Percentiles rank a stretch among this genome's conserved stretches.
Conservation (phyloP, 92 coral and sea anemone species). For the Anthopleura xanthogrammica region DNA sequence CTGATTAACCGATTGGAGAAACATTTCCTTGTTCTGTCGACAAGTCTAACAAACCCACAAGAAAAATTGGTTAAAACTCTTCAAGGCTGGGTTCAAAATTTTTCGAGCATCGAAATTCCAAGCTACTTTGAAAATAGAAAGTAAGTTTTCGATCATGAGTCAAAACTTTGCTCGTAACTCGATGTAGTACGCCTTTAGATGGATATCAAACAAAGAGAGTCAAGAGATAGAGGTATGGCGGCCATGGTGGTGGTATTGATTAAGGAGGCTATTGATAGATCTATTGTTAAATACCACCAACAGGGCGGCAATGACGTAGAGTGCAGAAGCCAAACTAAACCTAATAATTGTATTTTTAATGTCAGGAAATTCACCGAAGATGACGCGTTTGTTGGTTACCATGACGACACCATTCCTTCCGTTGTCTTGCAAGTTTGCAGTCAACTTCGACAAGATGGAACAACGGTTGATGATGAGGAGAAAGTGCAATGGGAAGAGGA, state of each 20-base stretch:
- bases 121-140: slow-evolving; percentile 39
- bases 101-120: slow-evolving; percentile 49
- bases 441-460: slow-evolving; percentile 37
- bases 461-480: slow-evolving; percentile 19
- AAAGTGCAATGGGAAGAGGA: slow-evolving; percentile 46
- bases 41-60: slow-evolving; percentile 62
- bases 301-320: no score
- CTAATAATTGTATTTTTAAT: not conserved
- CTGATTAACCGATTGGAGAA: slow-evolving; percentile 83
- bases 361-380: slow-evolving; percentile 62
- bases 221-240: no score
- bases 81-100: slow-evolving; percentile 54
- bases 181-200: not conserved
- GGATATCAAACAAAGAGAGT: no score
- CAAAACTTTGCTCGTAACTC: not conserved
- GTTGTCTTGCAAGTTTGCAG: slow-evolving; percentile 72
- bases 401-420: slow-evolving; percentile 68
- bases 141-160: not conserved
- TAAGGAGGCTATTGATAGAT: no score
- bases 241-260: no score
- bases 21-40: slow-evolving; percentile 70
- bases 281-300: no score
- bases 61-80: slow-evolving; percentile 37
- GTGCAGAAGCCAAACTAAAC: no score
- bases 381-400: slow-evolving; percentile 88